A percentile compares a stretch with the other conserved stretches of the same genome.
Conservation (phyloP, 2,797 vertebrate genomes). For the Epinephelus malabaricus region DNA sequence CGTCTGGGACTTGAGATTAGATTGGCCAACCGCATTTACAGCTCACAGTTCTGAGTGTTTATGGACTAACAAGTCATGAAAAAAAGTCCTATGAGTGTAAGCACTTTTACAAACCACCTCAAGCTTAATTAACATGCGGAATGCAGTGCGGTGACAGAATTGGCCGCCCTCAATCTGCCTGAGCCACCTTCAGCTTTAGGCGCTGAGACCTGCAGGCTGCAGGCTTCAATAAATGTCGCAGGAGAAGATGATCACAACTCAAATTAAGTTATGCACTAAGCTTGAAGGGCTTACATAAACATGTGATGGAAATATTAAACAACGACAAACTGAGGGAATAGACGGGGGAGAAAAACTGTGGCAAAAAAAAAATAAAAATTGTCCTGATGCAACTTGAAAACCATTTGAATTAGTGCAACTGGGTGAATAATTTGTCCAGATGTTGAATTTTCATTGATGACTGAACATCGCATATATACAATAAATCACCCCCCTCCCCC, state of each 20-base stretch:
- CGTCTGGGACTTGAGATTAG: not conserved
- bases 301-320: slow-evolving; percentile 77
- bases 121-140: slow-evolving; percentile 76
- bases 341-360: slow-evolving; percentile 6
- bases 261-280: slow-evolving; percentile 75
- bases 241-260: slow-evolving; percentile 75
- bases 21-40: slow-evolving; percentile 10
- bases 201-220: slow-evolving; percentile 74
- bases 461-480: slow-evolving; percentile 46
- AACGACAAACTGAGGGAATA: slow-evolving; percentile 20
- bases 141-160: slow-evolving; percentile 69
- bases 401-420: slow-evolving; percentile 57
- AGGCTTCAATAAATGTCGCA: slow-evolving; percentile 78
- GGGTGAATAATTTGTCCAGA: slow-evolving; percentile 67
- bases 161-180: slow-evolving; percentile 76
- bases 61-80: slow-evolving; percentile 59
- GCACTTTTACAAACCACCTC: slow-evolving; percentile 66
- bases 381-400: slow-evolving; percentile 43
- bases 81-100: slow-evolving; percentile 64
- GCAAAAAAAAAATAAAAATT: slow-evolving; percentile 6
- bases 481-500: slow-evolving; percentile 53
- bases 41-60: slow-evolving; percentile 55
- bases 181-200: slow-evolving; percentile 79
- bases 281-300: slow-evolving; percentile 71
- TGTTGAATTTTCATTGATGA: slow-evolving; percentile 69